Base-by-base conservation (phyloP, 2,113 vertebrate genomes). In the Oxyruncus cristatus region DNA sequence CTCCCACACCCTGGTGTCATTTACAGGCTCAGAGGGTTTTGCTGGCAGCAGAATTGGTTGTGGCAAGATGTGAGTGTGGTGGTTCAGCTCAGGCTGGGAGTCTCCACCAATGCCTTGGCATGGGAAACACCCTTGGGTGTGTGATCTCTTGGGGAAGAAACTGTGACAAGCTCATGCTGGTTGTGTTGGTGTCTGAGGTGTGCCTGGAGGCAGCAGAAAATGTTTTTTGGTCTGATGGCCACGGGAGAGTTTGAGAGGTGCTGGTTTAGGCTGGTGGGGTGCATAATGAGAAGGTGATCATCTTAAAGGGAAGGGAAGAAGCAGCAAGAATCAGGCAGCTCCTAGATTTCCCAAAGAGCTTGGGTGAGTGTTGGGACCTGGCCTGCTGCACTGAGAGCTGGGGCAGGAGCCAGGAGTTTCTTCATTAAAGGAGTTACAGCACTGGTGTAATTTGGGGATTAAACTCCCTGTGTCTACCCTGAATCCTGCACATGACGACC, bases 251-350 rank as follows among this genome's bases (percentile, higher is more conserved):
- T 41, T 37, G 8, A 4, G 11, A n/a, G 22, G 8, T 74, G 78
- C 13, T 44, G 47, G 20, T 35, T 74, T 71, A 83, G 67, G 33
- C 28, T 71, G 74, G 30, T 28, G 53, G 8, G 14, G 13, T 58
- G n/a, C 5, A 2, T 16, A 44, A 21, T 0, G 1, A 41, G 55
- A 56, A 62, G 28, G 37, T 58, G 33, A 13, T 35, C 37, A 22
- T 53, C 68, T 71, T n/a, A 46, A 72, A 90, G 19, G 6, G 17
- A 80, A 65, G 42, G 55, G 47, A 53, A 68, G 55, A 59, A 86
- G 30, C 24, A 53, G 42, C 49, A 33, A 55, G 67, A 55, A 17
- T 76, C 21, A 49, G 55, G 37, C 27, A 66, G 44, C 11, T 79
- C 30, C 10, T 82, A 19, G 2, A 0, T 67, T 93, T 88, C 41